These are phyloP conservation scores for Cyclophora punctaria DNA, from an alignment of 2,888 invertebrate species.

Conservation along the genomic window DNA sequence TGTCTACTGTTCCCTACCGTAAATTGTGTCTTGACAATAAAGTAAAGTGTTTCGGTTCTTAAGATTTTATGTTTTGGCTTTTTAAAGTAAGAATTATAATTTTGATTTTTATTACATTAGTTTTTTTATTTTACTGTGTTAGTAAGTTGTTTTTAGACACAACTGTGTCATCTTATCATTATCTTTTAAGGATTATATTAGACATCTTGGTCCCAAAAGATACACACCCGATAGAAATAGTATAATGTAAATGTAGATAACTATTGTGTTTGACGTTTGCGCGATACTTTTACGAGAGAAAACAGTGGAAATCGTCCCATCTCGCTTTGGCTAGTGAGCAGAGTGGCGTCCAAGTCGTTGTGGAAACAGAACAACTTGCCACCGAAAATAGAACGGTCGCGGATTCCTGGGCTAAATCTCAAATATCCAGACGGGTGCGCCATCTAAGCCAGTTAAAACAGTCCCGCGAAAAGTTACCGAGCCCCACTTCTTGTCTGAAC, in stretches of 20 bases:
- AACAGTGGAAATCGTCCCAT: slow-evolving; percentile 40
- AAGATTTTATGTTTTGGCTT: no score
- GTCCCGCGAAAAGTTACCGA: slow-evolving; percentile 78
- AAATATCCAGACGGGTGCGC: slow-evolving; percentile 79
- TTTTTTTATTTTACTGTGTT: not conserved
- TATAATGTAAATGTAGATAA: slow-evolving; percentile 70
- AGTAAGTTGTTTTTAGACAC: not conserved
- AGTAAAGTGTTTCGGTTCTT: no score
- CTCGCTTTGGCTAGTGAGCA: slow-evolving; percentile 43
- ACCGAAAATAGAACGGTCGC: slow-evolving; percentile 72
- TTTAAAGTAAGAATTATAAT: no score
- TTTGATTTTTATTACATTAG: not conserved
- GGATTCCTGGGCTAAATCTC: slow-evolving; percentile 78
- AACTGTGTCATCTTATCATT: slow-evolving; percentile 11
- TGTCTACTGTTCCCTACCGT: no score
- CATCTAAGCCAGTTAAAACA: slow-evolving; percentile 85
- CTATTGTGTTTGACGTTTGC: slow-evolving; percentile 56
- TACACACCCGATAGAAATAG: slow-evolving; percentile 66
- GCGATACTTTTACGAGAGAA: slow-evolving; percentile 28
- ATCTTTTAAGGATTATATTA: slow-evolving; percentile 8
- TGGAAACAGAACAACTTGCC: slow-evolving; percentile 47
- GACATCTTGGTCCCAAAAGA: slow-evolving; percentile 45
- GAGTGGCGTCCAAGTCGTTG: slow-evolving; percentile 37
- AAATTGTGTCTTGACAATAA: no score
- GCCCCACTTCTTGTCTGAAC: slow-evolving; percentile 86